phyloP scores from a whole-genome alignment of 2,113 vertebrate species.

The Cathartes aura region DNA sequence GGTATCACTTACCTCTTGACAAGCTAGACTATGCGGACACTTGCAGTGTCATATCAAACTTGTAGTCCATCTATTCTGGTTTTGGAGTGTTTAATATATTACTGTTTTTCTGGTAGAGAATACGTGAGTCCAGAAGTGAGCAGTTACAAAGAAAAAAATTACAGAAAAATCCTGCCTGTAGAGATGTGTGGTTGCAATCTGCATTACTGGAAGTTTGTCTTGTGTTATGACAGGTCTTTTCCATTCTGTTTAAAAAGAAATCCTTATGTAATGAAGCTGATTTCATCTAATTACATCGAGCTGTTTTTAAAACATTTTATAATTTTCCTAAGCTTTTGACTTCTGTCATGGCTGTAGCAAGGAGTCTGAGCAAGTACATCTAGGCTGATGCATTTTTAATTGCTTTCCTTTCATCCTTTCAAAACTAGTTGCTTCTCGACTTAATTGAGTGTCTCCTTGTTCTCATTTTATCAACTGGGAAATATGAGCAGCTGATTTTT shows the following conservation, averaged over 20 bases:
- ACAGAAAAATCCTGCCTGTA: not conserved
- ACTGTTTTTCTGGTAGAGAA: not conserved
- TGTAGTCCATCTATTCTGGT: not conserved
- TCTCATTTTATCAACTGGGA: not conserved
- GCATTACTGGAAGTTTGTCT: not conserved
- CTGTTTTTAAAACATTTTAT: not conserved
- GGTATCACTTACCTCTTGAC: not conserved
- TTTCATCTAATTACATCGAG: not conserved
- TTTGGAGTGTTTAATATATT: not conserved
- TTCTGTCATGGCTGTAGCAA: not conserved
- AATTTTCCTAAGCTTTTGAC: not conserved
- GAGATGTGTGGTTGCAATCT: not conserved
- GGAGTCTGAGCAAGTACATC: not conserved
- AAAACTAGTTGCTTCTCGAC: not conserved
- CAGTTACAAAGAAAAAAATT: not conserved
- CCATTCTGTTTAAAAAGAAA: not conserved
- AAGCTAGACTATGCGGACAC: not conserved
- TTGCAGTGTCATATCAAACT: not conserved
- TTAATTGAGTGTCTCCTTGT: not conserved
- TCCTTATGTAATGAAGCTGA: not conserved
- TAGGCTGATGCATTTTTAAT: slow-evolving; percentile 1
- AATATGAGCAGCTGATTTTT: not conserved
- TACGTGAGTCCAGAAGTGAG: not conserved
- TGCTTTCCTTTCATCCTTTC: slow-evolving; percentile 8
- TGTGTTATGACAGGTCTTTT: not conserved